A percentile compares a stretch with the other conserved stretches of the same genome.
Conservation (phyloP, 2,797 vertebrate species). For the Jordanella pulchra region DNA sequence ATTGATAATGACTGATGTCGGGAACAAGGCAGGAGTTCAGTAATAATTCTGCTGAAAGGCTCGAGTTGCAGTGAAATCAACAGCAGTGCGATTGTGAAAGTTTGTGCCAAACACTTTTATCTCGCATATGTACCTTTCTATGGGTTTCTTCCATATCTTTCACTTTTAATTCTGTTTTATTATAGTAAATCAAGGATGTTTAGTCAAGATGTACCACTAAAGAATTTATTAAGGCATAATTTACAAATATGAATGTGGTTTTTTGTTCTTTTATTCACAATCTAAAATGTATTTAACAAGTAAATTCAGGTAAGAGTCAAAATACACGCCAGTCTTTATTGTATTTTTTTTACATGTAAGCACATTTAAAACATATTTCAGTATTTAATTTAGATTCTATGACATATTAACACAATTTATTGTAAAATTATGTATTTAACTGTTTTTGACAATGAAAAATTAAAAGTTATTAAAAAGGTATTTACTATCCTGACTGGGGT, state of each 20-base stretch:
- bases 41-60: constrained; percentile 8
- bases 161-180: not conserved
- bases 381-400: too few species aligned
- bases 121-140: not conserved
- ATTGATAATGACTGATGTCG: constrained; percentile 52
- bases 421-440: too few species aligned
- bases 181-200: not conserved
- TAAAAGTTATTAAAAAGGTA: too few species aligned
- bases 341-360: too few species aligned
- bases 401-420: too few species aligned
- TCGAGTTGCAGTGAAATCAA: not conserved
- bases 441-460: too few species aligned
- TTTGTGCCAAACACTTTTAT: not conserved
- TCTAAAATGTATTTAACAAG: not conserved
- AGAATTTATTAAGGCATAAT: too few species aligned
- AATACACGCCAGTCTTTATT: not conserved
- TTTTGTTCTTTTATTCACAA: not conserved
- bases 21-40: constrained; percentile 31
- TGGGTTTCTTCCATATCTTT: not conserved
- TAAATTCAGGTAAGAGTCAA: not conserved
- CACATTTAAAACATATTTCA: too few species aligned
- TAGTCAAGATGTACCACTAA: not conserved
- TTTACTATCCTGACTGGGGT: too few species aligned
- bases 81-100: not conserved
- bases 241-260: not conserved